phyloP scores from a whole-genome alignment of 2,113 vertebrate genomes.

The Regulus satrapa region DNA sequence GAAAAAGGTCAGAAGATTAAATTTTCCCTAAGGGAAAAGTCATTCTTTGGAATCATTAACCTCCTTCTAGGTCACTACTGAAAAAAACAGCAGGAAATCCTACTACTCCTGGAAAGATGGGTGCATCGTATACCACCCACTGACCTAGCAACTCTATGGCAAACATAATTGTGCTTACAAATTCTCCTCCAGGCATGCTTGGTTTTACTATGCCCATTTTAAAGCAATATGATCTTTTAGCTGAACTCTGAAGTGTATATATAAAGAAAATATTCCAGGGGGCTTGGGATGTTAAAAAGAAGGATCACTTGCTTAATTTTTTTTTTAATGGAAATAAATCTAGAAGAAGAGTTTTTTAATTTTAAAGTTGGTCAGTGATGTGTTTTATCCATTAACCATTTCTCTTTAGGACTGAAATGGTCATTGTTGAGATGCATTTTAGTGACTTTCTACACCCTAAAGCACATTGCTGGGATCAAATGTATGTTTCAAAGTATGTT shows the following conservation, averaged over 20 bases:
- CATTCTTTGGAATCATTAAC: conserved; percentile 80
- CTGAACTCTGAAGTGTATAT: conserved; percentile 53
- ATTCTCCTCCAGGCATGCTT: conserved; percentile 57
- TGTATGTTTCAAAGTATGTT: neutral
- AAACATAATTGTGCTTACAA: conserved; percentile 38
- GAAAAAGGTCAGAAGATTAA: conserved; percentile 78
- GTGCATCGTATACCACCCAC: conserved; percentile 59
- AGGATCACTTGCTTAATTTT: neutral
- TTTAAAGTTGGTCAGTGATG: neutral
- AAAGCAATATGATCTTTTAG: conserved; percentile 65
- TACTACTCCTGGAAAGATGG: conserved; percentile 67
- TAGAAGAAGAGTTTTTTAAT: neutral
- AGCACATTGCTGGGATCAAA: neutral
- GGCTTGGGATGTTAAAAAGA: neutral
- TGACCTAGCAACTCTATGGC: conserved; percentile 60
- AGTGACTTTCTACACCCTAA: neutral
- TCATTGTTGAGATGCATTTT: neutral
- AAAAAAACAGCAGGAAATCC: conserved; percentile 75
- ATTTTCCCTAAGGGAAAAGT: conserved; percentile 79
- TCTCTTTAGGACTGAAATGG: neutral
- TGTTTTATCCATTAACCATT: neutral
- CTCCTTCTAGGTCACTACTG: conserved; percentile 78
- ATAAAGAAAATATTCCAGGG: conserved; percentile 12
- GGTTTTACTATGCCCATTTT: conserved; percentile 61
- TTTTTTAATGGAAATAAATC: neutral